Percentiles rank a stretch among this genome's conserved stretches.
These are phyloP conservation scores for Megaustenia siamemsis DNA, from an alignment of 2,888 invertebrate species.

Conservation along the genomic window DNA sequence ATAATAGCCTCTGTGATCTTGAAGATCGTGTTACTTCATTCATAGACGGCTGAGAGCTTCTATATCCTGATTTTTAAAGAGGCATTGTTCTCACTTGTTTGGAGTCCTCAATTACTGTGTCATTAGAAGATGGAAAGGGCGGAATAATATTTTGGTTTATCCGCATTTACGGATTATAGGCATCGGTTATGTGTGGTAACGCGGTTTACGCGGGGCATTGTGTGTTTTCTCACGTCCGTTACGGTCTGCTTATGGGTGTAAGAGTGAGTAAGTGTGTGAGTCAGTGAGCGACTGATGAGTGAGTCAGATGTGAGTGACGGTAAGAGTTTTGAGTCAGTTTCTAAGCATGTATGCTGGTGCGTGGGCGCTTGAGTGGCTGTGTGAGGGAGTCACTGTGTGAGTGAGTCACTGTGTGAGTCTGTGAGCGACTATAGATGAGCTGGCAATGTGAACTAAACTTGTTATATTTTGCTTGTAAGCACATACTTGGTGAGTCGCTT, in stretches of 20 bases:
- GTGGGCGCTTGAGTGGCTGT: background rate
- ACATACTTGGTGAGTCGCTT: too few species aligned
- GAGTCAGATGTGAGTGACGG: too few species aligned
- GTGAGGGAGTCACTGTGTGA: constrained; percentile 10
- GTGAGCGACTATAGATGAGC: background rate
- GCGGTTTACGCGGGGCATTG: background rate
- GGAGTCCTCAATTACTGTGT: background rate
- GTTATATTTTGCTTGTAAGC: too few species aligned
- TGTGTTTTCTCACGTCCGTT: background rate
- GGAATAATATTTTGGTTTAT: background rate
- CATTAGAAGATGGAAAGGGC: background rate
- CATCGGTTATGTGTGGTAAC: background rate
- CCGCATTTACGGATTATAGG: background rate
- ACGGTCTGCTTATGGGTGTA: too few species aligned
- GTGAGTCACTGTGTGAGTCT: background rate
- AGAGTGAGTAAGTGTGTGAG: too few species aligned
- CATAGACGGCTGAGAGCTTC: background rate
- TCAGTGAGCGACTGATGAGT: too few species aligned
- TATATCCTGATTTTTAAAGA: background rate
- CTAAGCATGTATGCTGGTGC: background rate
- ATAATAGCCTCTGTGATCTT: constrained; percentile 1
- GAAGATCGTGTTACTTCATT: background rate
- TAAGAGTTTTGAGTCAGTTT: too few species aligned
- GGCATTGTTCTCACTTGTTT: background rate
- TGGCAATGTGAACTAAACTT: too few species aligned